phyloP scores from a whole-genome alignment of 2,113 vertebrate species.

The Rhinoderma darwinii region DNA sequence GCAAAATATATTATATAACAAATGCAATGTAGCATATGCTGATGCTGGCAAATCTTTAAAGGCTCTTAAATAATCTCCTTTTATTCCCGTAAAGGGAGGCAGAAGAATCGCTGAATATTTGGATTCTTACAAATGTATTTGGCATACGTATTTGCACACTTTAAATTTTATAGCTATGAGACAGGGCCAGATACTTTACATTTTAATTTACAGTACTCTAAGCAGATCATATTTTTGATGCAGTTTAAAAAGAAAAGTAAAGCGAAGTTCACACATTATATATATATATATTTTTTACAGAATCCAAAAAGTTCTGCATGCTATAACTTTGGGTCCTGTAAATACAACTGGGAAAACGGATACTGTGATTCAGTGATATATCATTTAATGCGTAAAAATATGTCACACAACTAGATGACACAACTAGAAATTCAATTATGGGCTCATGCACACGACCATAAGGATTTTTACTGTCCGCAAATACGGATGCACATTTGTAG shows the following conservation, averaged over 20 bases:
- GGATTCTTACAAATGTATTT: constrained; percentile 22
- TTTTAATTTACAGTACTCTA: background rate
- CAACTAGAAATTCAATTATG: too few relatives aligned
- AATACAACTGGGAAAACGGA: too few relatives aligned
- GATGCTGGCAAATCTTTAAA: constrained; percentile 39
- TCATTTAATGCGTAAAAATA: too few relatives aligned
- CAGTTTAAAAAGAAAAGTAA: background rate
- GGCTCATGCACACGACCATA: too few relatives aligned
- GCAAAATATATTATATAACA: constrained; percentile 38
- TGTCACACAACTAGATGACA: too few relatives aligned
- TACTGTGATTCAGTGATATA: too few relatives aligned
- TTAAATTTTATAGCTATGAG: background rate
- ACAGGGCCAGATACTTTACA: background rate
- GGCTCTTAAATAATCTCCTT: constrained; percentile 14
- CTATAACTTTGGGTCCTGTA: too few relatives aligned
- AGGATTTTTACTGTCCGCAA: too few relatives aligned
- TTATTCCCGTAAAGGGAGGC: constrained; percentile 1
- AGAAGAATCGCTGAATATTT: background rate
- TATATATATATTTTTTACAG: background rate
- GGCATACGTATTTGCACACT: background rate
- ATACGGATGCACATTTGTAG: too few relatives aligned
- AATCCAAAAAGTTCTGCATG: too few relatives aligned
- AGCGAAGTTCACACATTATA: background rate
- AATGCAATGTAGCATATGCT: constrained; percentile 39
- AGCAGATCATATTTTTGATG: background rate